Conservation (phyloP, 2,797 vertebrate genomes). For the Setipinna tenuifilis region DNA sequence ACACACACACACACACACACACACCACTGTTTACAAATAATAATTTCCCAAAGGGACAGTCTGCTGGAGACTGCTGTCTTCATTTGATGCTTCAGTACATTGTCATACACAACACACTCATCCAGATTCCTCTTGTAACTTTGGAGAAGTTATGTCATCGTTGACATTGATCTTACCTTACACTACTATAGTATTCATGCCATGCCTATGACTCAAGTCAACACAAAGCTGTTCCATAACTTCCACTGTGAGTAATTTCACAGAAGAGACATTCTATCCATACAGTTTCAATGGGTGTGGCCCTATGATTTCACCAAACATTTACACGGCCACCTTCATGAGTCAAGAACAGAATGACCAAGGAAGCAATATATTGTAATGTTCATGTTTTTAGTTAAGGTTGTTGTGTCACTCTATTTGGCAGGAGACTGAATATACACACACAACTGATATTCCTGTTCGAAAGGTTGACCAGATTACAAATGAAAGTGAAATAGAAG, state of each 20-base stretch:
- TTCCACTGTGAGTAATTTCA: neutral
- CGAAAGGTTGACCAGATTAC: neutral
- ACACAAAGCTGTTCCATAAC: neutral
- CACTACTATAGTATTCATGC: neutral
- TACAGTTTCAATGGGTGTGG: neutral
- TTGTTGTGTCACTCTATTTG: neutral
- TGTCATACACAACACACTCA: neutral
- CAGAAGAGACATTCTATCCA: neutral
- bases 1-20: neutral
- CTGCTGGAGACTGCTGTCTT: neutral
- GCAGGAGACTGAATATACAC: neutral
- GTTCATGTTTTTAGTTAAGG: neutral
- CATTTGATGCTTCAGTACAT: neutral
- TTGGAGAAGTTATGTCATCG: neutral
- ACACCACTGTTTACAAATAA: neutral
- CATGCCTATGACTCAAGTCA: neutral
- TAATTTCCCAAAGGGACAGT: neutral
- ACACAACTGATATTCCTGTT: neutral
- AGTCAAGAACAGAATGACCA: neutral
- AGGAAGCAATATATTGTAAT: neutral
- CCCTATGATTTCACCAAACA: neutral
- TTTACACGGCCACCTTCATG: neutral
- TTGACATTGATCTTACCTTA: too few species aligned
- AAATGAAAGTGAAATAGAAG: neutral
- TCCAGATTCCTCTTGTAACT: neutral